phyloP scores from a whole-genome alignment of 2,113 vertebrate species.

The Rhinolophus sinicus region DNA sequence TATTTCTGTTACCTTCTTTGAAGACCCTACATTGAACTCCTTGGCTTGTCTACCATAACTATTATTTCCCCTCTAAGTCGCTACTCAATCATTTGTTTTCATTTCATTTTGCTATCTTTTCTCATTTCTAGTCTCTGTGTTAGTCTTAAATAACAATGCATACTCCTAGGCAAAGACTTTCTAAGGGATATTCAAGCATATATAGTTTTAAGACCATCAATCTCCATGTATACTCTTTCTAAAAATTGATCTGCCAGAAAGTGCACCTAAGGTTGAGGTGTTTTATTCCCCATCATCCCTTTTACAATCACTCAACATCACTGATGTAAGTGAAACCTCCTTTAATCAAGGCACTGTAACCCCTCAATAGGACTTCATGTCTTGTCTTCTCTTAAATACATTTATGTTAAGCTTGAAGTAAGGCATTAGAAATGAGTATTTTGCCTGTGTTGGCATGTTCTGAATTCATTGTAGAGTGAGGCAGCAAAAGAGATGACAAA shows the following conservation, averaged over 20 bases:
- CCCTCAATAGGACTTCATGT: not conserved
- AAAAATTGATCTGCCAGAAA: constrained; percentile 24
- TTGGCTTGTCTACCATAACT: not conserved
- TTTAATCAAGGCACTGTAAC: not conserved
- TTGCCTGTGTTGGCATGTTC: not conserved
- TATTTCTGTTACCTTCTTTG: not conserved
- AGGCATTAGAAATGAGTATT: not conserved
- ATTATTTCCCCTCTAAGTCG: not conserved
- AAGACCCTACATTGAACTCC: not conserved
- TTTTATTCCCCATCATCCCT: not conserved
- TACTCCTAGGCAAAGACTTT: not conserved
- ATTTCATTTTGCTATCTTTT: not conserved
- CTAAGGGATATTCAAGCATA: not conserved
- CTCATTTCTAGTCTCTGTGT: not conserved
- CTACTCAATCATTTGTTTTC: not conserved
- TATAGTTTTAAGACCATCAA: not conserved
- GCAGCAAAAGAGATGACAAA: not conserved
- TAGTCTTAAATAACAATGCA: not conserved
- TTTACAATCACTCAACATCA: not conserved
- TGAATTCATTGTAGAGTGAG: not conserved
- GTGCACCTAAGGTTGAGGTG: not conserved
- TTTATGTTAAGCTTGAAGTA: not conserved
- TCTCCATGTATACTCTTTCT: not conserved
- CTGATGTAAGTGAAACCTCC: not conserved
- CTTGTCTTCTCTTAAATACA: not conserved